Evolutionary conservation across 2,888 invertebrate genomes (phyloP).

Genomic region (Helleia helle): DNA sequence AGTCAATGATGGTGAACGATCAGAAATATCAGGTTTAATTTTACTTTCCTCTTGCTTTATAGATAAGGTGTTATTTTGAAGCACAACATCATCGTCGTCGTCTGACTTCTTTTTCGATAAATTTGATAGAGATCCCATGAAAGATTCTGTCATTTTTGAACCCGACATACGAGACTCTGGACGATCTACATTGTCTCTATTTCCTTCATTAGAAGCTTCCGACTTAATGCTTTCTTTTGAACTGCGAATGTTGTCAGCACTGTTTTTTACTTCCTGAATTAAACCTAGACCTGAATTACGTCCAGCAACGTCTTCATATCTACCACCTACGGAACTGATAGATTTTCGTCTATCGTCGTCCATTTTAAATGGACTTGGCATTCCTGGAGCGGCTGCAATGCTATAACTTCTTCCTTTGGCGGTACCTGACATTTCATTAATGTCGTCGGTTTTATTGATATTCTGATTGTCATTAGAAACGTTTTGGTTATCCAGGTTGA

Average conservation of each 20-base stretch:
- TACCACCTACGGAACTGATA: slow-evolving; percentile 60
- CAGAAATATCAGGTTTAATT: slow-evolving; percentile 47
- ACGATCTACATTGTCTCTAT: slow-evolving; percentile 43
- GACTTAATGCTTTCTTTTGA: slow-evolving; percentile 58
- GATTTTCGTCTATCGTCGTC: slow-evolving; percentile 70
- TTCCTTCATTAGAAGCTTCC: slow-evolving; percentile 43
- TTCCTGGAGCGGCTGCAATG: slow-evolving; percentile 64
- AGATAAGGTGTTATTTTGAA: slow-evolving; percentile 38
- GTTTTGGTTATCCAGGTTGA: slow-evolving; percentile 62
- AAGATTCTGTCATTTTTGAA: slow-evolving; percentile 66
- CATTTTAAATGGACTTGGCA: slow-evolving; percentile 53
- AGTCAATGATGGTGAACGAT: slow-evolving; percentile 64
- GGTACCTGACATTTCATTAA: slow-evolving; percentile 50
- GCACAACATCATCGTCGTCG: slow-evolving; percentile 61
- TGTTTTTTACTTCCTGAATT: slow-evolving; percentile 63
- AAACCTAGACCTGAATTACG: slow-evolving; percentile 56
- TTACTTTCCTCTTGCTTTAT: slow-evolving; percentile 33
- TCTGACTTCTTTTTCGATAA: slow-evolving; percentile 47
- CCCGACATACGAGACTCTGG: slow-evolving; percentile 62
- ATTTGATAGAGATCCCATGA: slow-evolving; percentile 55
- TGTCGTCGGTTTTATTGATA: slow-evolving; percentile 47
- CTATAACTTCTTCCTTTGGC: slow-evolving; percentile 71
- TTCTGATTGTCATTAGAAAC: slow-evolving; percentile 42
- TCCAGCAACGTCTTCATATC: slow-evolving; percentile 47
- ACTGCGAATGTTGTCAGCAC: slow-evolving; percentile 54